Evolutionary conservation across 1,140 invertebrate species (phyloP), one percentile per base, ranked within the genome.

Genomic region (Drosophila arawakana): DNA sequence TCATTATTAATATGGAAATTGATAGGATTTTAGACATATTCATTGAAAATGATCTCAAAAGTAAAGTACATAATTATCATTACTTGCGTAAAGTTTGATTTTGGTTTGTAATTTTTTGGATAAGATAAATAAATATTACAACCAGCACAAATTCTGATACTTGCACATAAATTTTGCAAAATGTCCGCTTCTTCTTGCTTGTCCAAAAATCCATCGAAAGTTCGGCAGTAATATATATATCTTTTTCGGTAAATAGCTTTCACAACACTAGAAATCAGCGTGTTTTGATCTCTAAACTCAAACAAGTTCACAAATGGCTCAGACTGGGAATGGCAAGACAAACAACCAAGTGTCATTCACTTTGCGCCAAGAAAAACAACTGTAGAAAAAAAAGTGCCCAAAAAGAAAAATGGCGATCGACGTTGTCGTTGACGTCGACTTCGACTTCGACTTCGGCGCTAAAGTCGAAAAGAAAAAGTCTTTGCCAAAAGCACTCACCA

Each of bases 301-400:
- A 34, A 25, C n/a, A 61, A 60, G 59, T 39, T 46, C 30, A 15
- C 54, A 65, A 71, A 43, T 62, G 49, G 49, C 41, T 37, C 47
- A 25, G 68, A 10, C 34, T 34, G 34, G 13, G 7, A 54, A 34
- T 21, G 59, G 50, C 41, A 35, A 37, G 25, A 49, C 30, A 54
- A 35, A 44, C 57, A 43, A 49, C 46, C 73, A 81, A 67, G 47
- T 78, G 67, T 70, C 80, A 72, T 82, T 82, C 58, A 47, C 71
- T 52, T n/a, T 63, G 44, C 49, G 59, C 13, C 37, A 63, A 62
- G 68, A 54, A 78, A 74, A 66, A 66, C 50, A 59, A 50, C 34
- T 55, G 57, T 62, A 59, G 13, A 39, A 13, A 39, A 41, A 61
- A 65, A 61, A 73, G 25, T 59, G 63, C 47, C 60, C 25, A 30